phyloP scores from a whole-genome alignment of 2,888 invertebrate genomes.

The Callosobruchus maculatus region DNA sequence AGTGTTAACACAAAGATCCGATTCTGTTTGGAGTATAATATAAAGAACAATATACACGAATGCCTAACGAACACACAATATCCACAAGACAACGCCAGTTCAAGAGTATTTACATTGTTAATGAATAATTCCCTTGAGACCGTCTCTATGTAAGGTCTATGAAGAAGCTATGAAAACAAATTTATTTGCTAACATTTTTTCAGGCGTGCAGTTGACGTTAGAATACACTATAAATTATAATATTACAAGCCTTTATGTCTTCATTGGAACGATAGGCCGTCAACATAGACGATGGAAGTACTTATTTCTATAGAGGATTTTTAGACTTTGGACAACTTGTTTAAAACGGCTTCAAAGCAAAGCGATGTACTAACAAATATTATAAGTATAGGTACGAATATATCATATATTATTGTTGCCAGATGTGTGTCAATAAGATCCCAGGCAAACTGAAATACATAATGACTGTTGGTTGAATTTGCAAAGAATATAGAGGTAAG shows the following conservation, averaged over 20 bases:
- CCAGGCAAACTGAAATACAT: too few relatives aligned
- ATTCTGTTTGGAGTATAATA: not conserved
- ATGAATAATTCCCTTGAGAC: not conserved
- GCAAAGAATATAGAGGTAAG: too few relatives aligned
- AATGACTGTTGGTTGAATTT: too few relatives aligned
- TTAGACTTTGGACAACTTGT: not conserved
- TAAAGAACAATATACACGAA: not conserved
- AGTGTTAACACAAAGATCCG: not conserved
- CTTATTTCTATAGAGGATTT: not conserved
- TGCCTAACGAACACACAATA: not conserved
- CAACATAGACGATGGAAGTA: not conserved
- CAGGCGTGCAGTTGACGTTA: not conserved
- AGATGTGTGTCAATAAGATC: too few relatives aligned
- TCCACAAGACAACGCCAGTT: not conserved
- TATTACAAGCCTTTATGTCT: not conserved
- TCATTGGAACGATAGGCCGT: not conserved
- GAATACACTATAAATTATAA: not conserved
- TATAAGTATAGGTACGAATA: too few relatives aligned
- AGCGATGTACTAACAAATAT: too few relatives aligned
- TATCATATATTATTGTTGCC: too few relatives aligned
- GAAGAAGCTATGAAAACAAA: not conserved
- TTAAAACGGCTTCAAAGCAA: too few relatives aligned
- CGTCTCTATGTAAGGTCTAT: not conserved
- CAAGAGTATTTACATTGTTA: not conserved
- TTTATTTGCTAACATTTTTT: not conserved